phyloP scores from a whole-genome alignment of 92 coral and sea anemone species.

The Epizoanthus stellaris region DNA sequence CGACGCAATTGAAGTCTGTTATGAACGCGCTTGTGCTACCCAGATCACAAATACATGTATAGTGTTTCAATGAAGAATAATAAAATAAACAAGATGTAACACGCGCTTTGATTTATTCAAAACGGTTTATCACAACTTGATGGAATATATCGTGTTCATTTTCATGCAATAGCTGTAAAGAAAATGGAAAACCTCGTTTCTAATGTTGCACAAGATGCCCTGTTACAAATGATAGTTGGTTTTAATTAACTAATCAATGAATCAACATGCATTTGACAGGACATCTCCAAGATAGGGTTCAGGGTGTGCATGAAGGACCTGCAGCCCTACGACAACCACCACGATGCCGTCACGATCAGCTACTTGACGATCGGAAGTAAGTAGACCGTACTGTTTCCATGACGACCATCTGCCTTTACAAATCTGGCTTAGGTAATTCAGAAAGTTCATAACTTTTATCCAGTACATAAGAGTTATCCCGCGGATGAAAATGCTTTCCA shows the following conservation, averaged over 20 bases:
- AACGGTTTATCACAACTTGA: background rate
- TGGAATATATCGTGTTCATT: no score
- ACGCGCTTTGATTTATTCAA: background rate
- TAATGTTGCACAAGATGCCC: no score
- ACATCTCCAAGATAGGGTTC: slow-evolving; percentile 55
- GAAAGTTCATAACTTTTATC: background rate
- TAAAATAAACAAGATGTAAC: no score
- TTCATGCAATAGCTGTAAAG: no score
- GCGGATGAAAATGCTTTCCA: no score
- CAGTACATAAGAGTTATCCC: no score
- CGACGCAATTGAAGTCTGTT: no score
- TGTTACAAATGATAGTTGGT: background rate
- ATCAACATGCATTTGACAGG: slow-evolving; percentile 29
- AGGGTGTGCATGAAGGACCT: slow-evolving; percentile 75
- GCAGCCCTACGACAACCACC: slow-evolving; percentile 70
- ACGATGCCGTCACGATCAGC: slow-evolving; percentile 73
- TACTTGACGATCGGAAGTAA: slow-evolving; percentile 74
- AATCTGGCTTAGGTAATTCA: no score
- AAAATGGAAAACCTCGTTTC: no score
- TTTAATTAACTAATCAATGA: background rate
- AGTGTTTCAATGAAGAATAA: no score
- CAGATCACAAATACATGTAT: no score
- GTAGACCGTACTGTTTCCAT: background rate
- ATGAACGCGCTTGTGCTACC: no score
- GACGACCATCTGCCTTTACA: background rate